These are phyloP conservation scores for Noctua comes DNA, from an alignment of 2,888 invertebrate species.

Conservation along the genomic window DNA sequence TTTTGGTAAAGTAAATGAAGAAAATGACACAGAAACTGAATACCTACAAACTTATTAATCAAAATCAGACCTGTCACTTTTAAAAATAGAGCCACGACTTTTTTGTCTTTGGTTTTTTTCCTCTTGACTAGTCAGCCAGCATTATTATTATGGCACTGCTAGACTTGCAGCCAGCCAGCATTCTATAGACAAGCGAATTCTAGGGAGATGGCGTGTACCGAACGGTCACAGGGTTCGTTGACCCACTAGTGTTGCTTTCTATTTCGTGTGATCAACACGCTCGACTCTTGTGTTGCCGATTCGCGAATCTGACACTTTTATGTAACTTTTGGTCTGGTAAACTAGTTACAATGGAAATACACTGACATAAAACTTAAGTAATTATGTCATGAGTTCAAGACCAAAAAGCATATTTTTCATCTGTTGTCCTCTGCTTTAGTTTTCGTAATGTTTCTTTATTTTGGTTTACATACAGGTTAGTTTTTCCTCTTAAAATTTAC, in stretches of 20 bases:
- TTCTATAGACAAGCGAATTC: slow-evolving; percentile 51
- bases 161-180: slow-evolving; percentile 28
- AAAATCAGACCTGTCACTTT: slow-evolving; percentile 3
- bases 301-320: slow-evolving; percentile 52
- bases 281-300: slow-evolving; percentile 49
- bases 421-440: not conserved
- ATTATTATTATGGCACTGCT: slow-evolving; percentile 12
- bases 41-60: not conserved
- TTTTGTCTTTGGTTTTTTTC: slow-evolving; percentile 1
- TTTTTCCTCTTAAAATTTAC: not conserved
- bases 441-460: too few species aligned
- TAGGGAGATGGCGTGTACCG: slow-evolving; percentile 62
- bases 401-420: not conserved
- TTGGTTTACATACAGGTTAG: not conserved
- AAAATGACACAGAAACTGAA: slow-evolving; percentile 12
- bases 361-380: not conserved
- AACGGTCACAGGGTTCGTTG: slow-evolving; percentile 75
- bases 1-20: slow-evolving; percentile 7
- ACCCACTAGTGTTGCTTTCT: slow-evolving; percentile 80
- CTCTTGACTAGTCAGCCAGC: not conserved
- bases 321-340: slow-evolving; percentile 48
- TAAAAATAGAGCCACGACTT: slow-evolving; percentile 11
- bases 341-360: slow-evolving; percentile 20
- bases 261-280: slow-evolving; percentile 76
- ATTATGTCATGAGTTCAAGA: slow-evolving; percentile 39